Percentiles rank a stretch among this genome's conserved stretches.
Evolutionary conservation across 1,140 invertebrate genomes (phyloP).

Genomic region (Helicoverpa armigera): DNA sequence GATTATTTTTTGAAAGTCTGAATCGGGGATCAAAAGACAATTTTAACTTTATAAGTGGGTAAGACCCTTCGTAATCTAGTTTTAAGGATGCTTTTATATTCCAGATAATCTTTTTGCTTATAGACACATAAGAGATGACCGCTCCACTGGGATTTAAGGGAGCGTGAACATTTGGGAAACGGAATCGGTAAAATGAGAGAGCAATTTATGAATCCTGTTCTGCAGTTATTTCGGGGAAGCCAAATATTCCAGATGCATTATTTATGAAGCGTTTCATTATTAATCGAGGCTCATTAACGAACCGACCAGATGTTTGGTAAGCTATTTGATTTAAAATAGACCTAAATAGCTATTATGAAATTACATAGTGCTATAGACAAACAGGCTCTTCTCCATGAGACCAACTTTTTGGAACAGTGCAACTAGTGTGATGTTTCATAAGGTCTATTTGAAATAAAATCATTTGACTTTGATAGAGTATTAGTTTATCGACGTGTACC

Average conservation of each 20-base stretch:
- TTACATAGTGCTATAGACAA: too few species aligned
- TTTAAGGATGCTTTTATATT: not conserved
- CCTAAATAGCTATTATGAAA: too few species aligned
- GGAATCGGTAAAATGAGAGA: not conserved
- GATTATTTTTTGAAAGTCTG: not conserved
- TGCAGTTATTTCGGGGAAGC: not conserved
- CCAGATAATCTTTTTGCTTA: not conserved
- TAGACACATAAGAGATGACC: not conserved
- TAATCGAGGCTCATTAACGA: not conserved
- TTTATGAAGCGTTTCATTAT: not conserved
- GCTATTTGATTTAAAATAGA: too few species aligned
- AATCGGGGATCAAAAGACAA: not conserved
- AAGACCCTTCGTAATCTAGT: not conserved
- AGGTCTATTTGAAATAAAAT: too few species aligned
- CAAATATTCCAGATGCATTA: conserved; percentile 22
- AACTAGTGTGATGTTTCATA: too few species aligned
- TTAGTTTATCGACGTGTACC: too few species aligned
- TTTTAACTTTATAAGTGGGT: not conserved
- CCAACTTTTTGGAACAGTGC: too few species aligned
- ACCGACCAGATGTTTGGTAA: not conserved
- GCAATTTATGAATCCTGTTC: conserved; percentile 1
- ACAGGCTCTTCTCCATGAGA: too few species aligned
- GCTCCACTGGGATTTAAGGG: not conserved
- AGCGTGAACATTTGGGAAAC: conserved; percentile 6
- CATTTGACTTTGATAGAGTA: too few species aligned